Evolutionary conservation across 2,888 invertebrate species (phyloP).

Genomic region (Polydrusus cervinus): DNA sequence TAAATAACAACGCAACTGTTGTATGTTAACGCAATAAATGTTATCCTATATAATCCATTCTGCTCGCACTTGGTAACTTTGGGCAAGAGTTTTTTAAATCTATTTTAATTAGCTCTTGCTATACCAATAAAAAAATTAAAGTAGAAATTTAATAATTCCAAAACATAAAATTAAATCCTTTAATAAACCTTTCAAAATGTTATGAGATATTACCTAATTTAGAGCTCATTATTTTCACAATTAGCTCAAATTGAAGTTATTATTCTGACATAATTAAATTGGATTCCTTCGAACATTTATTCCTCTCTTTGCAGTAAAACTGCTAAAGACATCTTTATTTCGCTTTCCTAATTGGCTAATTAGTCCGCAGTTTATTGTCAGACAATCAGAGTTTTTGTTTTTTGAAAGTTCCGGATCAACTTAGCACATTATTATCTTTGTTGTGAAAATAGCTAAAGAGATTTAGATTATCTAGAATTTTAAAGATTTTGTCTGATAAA

Average conservation of each 20-base stretch:
- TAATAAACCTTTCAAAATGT: background rate
- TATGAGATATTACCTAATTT: slow-evolving; percentile 14
- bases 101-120: too few species aligned
- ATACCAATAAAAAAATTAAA: too few species aligned
- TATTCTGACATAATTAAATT: slow-evolving; percentile 32
- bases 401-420: slow-evolving; percentile 15
- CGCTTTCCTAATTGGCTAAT: slow-evolving; percentile 31
- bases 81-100: too few species aligned
- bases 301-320: slow-evolving; percentile 18
- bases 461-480: background rate
- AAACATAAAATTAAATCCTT: background rate
- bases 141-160: too few species aligned
- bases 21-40: too few species aligned
- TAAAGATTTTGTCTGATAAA: background rate
- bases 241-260: slow-evolving; percentile 21
- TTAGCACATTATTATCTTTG: slow-evolving; percentile 21
- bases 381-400: slow-evolving; percentile 27
- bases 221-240: slow-evolving; percentile 22
- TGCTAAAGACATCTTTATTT: slow-evolving; percentile 36
- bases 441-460: slow-evolving; percentile 7
- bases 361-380: slow-evolving; percentile 24
- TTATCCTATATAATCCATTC: too few species aligned
- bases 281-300: slow-evolving; percentile 21
- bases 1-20: too few species aligned
- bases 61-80: too few species aligned